phyloP scores from a whole-genome alignment of 2,113 vertebrate species.

The Apus apus region DNA sequence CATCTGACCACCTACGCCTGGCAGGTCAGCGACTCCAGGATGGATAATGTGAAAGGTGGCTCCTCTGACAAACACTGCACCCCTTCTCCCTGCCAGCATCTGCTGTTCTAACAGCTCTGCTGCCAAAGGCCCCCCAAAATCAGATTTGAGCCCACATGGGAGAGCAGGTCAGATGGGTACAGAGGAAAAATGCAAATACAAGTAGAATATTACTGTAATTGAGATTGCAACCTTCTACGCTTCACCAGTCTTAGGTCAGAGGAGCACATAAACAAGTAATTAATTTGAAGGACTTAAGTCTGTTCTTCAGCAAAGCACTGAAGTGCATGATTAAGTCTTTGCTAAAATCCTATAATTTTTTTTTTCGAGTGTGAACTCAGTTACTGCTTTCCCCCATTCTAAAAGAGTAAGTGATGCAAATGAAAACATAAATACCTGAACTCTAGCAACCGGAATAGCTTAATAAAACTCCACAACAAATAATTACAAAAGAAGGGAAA shows the following conservation, averaged over 20 bases:
- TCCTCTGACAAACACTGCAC: not conserved
- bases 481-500: slow-evolving; percentile 8
- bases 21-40: not conserved
- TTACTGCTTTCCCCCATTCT: not conserved
- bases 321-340: not conserved
- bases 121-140: not conserved
- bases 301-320: slow-evolving; percentile 9
- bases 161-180: not conserved
- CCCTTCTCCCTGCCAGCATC: not conserved
- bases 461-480: slow-evolving; percentile 8
- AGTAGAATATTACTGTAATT: not conserved
- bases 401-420: not conserved
- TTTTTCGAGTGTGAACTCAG: not conserved
- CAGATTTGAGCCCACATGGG: not conserved
- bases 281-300: slow-evolving; percentile 9
- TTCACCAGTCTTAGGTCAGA: not conserved
- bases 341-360: slow-evolving; percentile 9
- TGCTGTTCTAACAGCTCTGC: not conserved
- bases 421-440: slow-evolving; percentile 13
- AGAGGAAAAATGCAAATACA: not conserved
- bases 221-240: not conserved
- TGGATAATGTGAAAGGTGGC: not conserved
- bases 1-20: not conserved
- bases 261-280: not conserved
- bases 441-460: slow-evolving; percentile 3